Conservation (phyloP, 2,113 vertebrate genomes). For the Helogale parvula region DNA sequence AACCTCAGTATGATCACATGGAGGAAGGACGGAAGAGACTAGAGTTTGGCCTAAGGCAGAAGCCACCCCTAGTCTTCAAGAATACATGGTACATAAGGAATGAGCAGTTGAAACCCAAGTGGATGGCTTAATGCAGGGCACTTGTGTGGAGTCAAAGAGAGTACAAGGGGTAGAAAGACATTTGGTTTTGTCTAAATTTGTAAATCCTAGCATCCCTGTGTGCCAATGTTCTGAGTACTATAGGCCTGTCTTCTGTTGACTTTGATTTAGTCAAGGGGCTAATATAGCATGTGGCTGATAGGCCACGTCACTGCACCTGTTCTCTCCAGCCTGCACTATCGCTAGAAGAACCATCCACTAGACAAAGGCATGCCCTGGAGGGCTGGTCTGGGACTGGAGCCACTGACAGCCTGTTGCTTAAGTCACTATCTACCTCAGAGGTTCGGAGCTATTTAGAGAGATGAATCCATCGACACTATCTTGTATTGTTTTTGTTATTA, state of each 20-base stretch:
- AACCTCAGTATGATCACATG: not conserved
- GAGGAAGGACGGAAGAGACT: not conserved
- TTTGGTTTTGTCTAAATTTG: not conserved
- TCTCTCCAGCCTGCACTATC: not conserved
- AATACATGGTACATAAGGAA: not conserved
- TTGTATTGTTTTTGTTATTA: too few relatives aligned
- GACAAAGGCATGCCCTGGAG: not conserved
- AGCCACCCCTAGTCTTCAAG: not conserved
- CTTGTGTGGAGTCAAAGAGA: not conserved
- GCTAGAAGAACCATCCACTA: not conserved
- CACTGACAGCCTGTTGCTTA: not conserved
- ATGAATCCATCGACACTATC: not conserved
- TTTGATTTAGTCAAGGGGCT: not conserved
- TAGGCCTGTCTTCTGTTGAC: not conserved
- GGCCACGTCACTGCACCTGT: not conserved
- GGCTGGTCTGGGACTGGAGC: not conserved
- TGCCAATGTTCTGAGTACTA: not conserved
- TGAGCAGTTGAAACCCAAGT: not conserved
- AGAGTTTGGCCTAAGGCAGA: not conserved
- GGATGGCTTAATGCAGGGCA: not conserved
- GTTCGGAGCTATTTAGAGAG: not conserved
- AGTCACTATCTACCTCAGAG: not conserved
- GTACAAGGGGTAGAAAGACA: rapidly evolving
- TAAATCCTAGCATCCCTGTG: not conserved
- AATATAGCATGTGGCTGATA: not conserved